These are phyloP conservation scores for Peucedramus taeniatus DNA, from an alignment of 2,113 vertebrate genomes.

Conservation along the genomic window DNA sequence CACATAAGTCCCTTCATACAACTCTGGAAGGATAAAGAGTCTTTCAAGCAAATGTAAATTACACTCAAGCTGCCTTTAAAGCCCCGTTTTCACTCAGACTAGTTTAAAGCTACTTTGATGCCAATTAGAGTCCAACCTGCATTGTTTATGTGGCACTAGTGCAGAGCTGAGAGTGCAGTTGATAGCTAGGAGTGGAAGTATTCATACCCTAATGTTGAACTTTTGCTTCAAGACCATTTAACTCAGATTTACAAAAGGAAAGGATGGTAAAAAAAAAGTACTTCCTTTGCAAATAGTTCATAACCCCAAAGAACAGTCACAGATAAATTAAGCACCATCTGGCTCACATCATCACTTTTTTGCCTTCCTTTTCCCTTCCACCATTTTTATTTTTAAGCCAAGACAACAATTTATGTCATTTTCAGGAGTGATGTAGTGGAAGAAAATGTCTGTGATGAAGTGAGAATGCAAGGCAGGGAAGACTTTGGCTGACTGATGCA, in stretches of 20 bases:
- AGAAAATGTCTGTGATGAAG: neutral
- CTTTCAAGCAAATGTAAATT: constrained; percentile 53
- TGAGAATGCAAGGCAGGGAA: neutral
- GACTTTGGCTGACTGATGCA: neutral
- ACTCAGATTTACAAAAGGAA: neutral
- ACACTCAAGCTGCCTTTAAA: constrained; percentile 24
- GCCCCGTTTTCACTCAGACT: constrained; percentile 8
- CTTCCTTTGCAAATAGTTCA: neutral
- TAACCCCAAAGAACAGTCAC: neutral
- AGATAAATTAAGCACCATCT: neutral
- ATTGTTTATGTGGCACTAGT: neutral
- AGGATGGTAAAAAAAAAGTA: neutral
- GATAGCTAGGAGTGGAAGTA: neutral
- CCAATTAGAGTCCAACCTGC: constrained; percentile 41
- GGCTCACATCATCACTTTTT: neutral
- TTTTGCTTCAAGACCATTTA: neutral
- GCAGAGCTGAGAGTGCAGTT: neutral
- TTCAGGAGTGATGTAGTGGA: neutral
- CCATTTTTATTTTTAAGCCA: neutral
- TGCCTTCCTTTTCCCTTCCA: neutral
- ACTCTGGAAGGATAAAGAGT: constrained; percentile 27
- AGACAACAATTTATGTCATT: constrained; percentile 1
- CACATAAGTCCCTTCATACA: constrained; percentile 35
- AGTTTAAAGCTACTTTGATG: constrained; percentile 36
- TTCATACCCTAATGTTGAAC: neutral